Conservation (phyloP, 2,888 invertebrate species). For the Troilus luridus region DNA sequence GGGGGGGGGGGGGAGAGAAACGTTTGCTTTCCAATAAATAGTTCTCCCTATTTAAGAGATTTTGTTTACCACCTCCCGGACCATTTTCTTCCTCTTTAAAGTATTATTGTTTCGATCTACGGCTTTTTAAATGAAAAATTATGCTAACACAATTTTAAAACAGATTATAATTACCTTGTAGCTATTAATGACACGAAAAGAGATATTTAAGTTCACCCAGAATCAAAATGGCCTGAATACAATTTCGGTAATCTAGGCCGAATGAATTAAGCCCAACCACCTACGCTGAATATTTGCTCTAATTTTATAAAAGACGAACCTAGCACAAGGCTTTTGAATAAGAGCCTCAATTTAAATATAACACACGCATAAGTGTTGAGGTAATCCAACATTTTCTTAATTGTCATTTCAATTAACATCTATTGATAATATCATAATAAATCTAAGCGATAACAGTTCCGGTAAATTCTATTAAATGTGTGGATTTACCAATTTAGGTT, state of each 20-base stretch:
- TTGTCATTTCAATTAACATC: too few species aligned
- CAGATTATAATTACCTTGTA: neutral
- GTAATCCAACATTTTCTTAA: neutral
- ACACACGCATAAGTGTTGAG: neutral
- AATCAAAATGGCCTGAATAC: neutral
- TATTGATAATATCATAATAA: too few species aligned
- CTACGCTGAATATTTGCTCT: constrained; percentile 36
- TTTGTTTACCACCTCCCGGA: too few species aligned
- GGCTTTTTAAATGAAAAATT: neutral
- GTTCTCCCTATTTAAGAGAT: too few species aligned
- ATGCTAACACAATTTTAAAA: neutral
- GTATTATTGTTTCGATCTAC: neutral
- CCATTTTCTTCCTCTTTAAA: too few species aligned
- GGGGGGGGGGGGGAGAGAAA: too few species aligned
- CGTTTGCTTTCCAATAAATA: too few species aligned
- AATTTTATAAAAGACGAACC: neutral
- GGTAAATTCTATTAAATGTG: too few species aligned
- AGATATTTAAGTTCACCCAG: neutral
- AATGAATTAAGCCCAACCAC: constrained; percentile 22
- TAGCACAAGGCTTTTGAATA: neutral
- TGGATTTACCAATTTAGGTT: too few species aligned
- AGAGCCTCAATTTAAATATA: neutral
- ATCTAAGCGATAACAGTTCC: too few species aligned
- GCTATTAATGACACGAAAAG: neutral
- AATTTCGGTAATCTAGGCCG: constrained; percentile 41